Percentiles rank a stretch among this genome's conserved stretches.
Evolutionary conservation across 2,888 invertebrate species (phyloP).

Genomic region (Hyposoter dolosus): DNA sequence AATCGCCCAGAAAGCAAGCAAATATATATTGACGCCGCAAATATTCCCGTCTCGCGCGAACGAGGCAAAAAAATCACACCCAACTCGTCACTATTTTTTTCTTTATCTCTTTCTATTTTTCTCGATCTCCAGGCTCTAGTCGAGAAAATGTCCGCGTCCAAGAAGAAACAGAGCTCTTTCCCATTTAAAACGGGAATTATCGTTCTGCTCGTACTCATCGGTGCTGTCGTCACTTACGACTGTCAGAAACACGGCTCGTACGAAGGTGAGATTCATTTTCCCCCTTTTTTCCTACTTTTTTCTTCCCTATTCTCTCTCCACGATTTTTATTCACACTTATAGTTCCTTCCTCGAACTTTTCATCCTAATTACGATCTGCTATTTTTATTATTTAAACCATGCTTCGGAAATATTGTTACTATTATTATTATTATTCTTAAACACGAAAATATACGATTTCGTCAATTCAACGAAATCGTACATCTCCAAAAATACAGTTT

Average conservation of each 20-base stretch:
- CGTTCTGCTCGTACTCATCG: constrained; percentile 87
- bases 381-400: not conserved
- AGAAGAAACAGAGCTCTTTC: constrained; percentile 83
- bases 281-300: not conserved
- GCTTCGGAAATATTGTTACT: not conserved
- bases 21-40: not conserved
- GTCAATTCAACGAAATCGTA: too few relatives aligned
- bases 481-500: too few relatives aligned
- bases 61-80: constrained; percentile 13
- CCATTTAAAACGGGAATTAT: constrained; percentile 89
- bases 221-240: constrained; percentile 88
- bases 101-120: not conserved
- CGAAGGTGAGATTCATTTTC: constrained; percentile 86
- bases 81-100: constrained; percentile 25
- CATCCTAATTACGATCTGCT: not conserved
- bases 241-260: constrained; percentile 89
- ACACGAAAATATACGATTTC: not conserved
- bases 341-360: not conserved
- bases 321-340: not conserved
- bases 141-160: constrained; percentile 85
- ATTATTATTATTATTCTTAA: not conserved
- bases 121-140: constrained; percentile 82
- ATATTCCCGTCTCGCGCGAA: not conserved
- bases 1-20: not conserved
- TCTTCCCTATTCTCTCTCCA: not conserved